A percentile compares a stretch with the other conserved stretches of the same genome.
These are phyloP conservation scores for Ctenosaura bakeri DNA, from an alignment of 2,797 vertebrate genomes.

Conservation along the genomic window DNA sequence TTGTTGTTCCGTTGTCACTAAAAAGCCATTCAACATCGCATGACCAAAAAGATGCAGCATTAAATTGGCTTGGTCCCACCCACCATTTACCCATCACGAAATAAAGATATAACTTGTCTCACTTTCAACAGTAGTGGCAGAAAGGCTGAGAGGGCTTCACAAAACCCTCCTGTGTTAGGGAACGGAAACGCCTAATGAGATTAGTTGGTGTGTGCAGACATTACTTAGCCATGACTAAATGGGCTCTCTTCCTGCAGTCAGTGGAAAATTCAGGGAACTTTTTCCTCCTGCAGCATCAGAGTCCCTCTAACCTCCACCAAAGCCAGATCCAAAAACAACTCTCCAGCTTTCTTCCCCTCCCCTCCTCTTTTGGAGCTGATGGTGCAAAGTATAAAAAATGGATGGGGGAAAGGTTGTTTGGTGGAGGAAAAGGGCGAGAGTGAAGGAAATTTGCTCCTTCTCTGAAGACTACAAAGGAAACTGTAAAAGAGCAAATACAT, in stretches of 20 bases:
- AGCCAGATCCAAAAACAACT: conserved; percentile 85
- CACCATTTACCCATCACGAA: conserved; percentile 67
- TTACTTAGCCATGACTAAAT: conserved; percentile 96
- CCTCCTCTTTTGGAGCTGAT: conserved; percentile 1
- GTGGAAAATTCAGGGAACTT: conserved; percentile 91
- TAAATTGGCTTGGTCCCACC: conserved; percentile 40
- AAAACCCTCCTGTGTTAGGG: conserved; percentile 92
- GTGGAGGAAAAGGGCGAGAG: conserved; percentile 44
- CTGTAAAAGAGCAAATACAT: conserved; percentile 82
- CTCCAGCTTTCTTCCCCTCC: conserved; percentile 68
- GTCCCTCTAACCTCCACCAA: conserved; percentile 84
- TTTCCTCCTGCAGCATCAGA: conserved; percentile 85
- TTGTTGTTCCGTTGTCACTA: conserved; percentile 9
- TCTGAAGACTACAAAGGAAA: conserved; percentile 84
- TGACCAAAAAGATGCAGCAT: conserved; percentile 62
- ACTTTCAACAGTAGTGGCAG: conserved; percentile 74
- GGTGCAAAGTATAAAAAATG: conserved; percentile 47
- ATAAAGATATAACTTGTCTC: conserved; percentile 79
- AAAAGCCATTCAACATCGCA: conserved; percentile 20
- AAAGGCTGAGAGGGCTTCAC: conserved; percentile 83
- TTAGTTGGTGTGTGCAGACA: conserved; percentile 95
- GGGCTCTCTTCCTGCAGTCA: conserved; percentile 93
- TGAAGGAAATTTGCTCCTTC: conserved; percentile 51
- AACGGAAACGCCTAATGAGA: conserved; percentile 98
- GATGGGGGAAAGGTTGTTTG: conserved; percentile 21